Evolutionary conservation across 2,888 invertebrate genomes (phyloP), one percentile per base, ranked within the genome.

Genomic region (Cantharis rufa): DNA sequence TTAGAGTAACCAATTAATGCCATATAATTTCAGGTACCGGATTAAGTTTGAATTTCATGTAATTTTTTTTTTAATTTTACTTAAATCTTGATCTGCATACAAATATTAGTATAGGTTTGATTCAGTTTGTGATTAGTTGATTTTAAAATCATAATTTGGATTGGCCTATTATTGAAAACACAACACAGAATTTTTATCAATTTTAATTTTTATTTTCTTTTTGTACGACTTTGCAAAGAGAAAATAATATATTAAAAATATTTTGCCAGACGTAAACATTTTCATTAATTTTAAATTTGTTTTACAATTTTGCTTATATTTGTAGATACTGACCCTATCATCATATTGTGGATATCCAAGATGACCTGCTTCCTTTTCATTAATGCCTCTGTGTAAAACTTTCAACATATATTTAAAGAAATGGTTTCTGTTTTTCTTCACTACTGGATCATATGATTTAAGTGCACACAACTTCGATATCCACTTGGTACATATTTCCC

Each of bases 391-490:
- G 71, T 86, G 84, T 72, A 88, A 80, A 32, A 88, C 84, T 15
- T 84, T 84, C 70, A 91, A 81, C 83, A 90, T 89, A 79, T 90
- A 91, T 63, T 88, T 87, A 82, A 91, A 88, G 82, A 91, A 92
- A 9, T 85, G 85, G 81, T 91, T 91, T 28, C 91, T 88, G 82
- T 91, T 89, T 77, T 86, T 88, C 82, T 91, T 91, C 0, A 90
- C 90, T 24, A 86, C 86, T 2, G 88, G 80, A 79, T 89, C 89
- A 15, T 86, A 83, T 0, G 89, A 88, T 71, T 88, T 87, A 72
- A 91, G 84, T 1, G 85, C 84, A 27, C 86, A 85, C 62, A 89
- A 85, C 82, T 88, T 89, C 32, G 83, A 80, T 69, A 91, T 85
- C 88, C 90, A 89, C 83, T 89, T 88, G 32, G 85, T 86, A 80